A percentile compares a stretch with the other conserved stretches of the same genome.
These are phyloP conservation scores for Craseonycteris thonglongyai DNA, from an alignment of 2,113 vertebrate species.

Conservation along the genomic window DNA sequence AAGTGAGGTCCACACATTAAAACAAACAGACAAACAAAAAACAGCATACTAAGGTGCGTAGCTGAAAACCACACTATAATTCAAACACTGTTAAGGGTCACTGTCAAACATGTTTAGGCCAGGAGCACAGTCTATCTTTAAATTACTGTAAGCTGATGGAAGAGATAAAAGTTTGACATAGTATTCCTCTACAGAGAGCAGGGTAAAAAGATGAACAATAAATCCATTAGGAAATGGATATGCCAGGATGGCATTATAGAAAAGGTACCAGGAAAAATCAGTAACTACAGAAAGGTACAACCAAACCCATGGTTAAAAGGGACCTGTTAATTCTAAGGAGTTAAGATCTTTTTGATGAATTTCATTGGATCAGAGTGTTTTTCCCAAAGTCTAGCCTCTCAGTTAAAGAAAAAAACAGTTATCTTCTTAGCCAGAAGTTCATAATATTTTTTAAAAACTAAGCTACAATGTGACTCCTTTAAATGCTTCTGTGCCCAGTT, in stretches of 20 bases:
- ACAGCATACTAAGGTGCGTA: neutral
- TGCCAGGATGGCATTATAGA: neutral
- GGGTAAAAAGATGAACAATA: slow-evolving; percentile 55
- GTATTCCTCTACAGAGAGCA: slow-evolving; percentile 45
- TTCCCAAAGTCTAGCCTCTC: neutral
- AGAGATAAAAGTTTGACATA: slow-evolving; percentile 47
- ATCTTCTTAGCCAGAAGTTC: slow-evolving; percentile 33
- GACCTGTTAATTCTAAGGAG: slow-evolving; percentile 27
- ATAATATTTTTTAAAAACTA: slow-evolving; percentile 19
- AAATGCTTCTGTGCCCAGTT: slow-evolving; percentile 1
- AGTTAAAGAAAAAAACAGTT: neutral
- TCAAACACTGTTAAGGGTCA: slow-evolving; percentile 53
- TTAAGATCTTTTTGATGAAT: slow-evolving; percentile 27
- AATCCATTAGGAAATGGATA: slow-evolving; percentile 53
- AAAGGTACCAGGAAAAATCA: slow-evolving; percentile 56
- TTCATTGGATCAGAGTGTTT: neutral
- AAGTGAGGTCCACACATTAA: neutral
- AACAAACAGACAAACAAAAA: neutral
- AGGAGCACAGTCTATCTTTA: slow-evolving; percentile 61
- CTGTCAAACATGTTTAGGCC: slow-evolving; percentile 37
- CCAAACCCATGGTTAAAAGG: neutral
- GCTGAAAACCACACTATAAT: slow-evolving; percentile 22
- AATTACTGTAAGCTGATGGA: slow-evolving; percentile 41
- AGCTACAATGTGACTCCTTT: slow-evolving; percentile 28
- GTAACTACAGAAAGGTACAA: slow-evolving; percentile 30